Percentiles rank a stretch among this genome's conserved stretches.
phyloP scores from a whole-genome alignment of 2,113 vertebrate species.

The Cyanoderma ruficeps region DNA sequence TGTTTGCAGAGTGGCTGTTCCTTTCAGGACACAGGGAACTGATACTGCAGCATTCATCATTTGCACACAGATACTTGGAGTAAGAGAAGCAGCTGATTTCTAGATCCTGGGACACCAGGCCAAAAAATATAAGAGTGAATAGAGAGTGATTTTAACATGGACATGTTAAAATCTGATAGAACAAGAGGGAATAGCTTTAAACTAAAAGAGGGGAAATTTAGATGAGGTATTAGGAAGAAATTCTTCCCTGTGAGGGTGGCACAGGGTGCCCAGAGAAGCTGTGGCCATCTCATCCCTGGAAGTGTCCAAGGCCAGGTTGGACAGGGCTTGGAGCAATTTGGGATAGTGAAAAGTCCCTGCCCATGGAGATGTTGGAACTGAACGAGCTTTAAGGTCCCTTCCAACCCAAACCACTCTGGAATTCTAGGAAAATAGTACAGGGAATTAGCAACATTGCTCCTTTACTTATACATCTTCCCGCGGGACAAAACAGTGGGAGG shows the following conservation, averaged over 20 bases:
- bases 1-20: neutral
- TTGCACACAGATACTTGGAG: neutral
- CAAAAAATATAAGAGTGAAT: neutral
- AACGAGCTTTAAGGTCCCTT: neutral
- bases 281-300: neutral
- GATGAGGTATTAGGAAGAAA: neutral
- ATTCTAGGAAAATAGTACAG: neutral
- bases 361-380: neutral
- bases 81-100: neutral
- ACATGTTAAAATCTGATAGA: neutral
- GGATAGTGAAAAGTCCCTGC: neutral
- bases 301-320: accelerated
- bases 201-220: neutral
- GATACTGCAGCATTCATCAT: neutral
- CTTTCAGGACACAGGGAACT: neutral
- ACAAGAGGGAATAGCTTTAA: neutral
- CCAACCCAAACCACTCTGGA: neutral
- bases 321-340: accelerated
- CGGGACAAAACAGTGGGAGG: accelerated
- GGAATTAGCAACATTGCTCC: neutral
- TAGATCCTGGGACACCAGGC: neutral
- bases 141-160: neutral
- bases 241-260: neutral
- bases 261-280: neutral
- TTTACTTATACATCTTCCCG: neutral